phyloP scores from a whole-genome alignment of 2,113 vertebrate species.

The Actenoides hombroni region DNA sequence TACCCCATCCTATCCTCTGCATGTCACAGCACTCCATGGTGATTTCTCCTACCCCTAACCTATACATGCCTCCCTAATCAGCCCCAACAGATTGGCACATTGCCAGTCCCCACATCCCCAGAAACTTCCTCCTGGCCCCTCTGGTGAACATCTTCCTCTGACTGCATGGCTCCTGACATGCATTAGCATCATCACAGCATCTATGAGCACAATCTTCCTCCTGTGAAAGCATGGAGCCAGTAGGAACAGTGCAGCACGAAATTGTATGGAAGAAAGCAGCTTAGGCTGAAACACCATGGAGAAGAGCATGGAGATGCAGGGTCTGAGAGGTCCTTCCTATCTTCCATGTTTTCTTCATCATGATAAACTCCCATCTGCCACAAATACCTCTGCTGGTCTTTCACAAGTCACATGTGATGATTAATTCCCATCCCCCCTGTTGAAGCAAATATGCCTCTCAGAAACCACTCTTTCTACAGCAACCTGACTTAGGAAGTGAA shows the following conservation, averaged over 20 bases:
- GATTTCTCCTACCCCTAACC: neutral
- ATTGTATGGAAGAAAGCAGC: neutral
- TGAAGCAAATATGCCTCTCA: neutral
- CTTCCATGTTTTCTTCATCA: neutral
- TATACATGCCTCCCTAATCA: too few species aligned
- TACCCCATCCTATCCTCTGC: neutral
- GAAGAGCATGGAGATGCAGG: neutral
- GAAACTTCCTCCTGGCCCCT: neutral
- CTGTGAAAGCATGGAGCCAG: neutral
- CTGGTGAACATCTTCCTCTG: neutral
- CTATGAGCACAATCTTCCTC: rapidly evolving
- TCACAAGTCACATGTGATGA: neutral
- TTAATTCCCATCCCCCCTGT: neutral
- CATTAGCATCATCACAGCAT: neutral
- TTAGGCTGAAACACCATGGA: neutral
- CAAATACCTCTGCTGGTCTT: neutral
- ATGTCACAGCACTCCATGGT: neutral
- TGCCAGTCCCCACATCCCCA: rapidly evolving
- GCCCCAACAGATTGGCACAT: neutral
- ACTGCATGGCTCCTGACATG: neutral
- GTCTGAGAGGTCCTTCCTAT: neutral
- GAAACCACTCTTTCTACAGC: neutral
- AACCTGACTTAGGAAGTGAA: neutral
- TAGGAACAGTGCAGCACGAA: neutral
- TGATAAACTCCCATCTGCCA: neutral